These are phyloP conservation scores for Corella eumyota DNA, from an alignment of 23 tunicate species.

Conservation along the genomic window DNA sequence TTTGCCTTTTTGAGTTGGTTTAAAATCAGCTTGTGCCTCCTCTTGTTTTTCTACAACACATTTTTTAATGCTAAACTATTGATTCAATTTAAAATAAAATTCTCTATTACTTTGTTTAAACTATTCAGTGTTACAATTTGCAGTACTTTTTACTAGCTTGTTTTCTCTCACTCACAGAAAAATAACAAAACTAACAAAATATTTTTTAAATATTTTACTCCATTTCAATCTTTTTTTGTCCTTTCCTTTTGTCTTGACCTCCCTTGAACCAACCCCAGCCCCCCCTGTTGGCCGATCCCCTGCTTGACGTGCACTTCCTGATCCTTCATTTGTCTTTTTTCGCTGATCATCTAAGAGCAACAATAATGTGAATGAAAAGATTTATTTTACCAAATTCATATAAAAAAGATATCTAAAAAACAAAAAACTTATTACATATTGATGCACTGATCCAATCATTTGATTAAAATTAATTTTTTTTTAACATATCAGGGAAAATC, in stretches of 20 bases:
- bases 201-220: too few relatives aligned
- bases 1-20: background rate
- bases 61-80: background rate
- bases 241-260: constrained; percentile 67
- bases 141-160: too few relatives aligned
- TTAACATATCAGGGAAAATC: too few relatives aligned
- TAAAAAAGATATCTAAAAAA: too few relatives aligned
- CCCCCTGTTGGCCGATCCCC: constrained; percentile 41
- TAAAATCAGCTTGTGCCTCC: background rate
- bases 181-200: too few relatives aligned
- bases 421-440: too few relatives aligned
- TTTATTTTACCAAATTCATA: too few relatives aligned
- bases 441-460: too few relatives aligned
- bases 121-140: too few relatives aligned
- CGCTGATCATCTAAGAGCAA: constrained; percentile 48
- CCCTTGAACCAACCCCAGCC: constrained; percentile 58
- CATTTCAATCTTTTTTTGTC: constrained; percentile 74
- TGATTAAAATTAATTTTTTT: too few relatives aligned
- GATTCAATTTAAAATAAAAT: background rate
- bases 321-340: constrained; percentile 47
- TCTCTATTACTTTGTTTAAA: background rate
- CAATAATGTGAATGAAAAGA: background rate
- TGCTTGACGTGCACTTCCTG: constrained; percentile 20
- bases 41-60: constrained; percentile 16
- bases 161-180: too few relatives aligned